Evolutionary conservation across 2,888 invertebrate genomes (phyloP).

Genomic region (Aricia artaxerxes): DNA sequence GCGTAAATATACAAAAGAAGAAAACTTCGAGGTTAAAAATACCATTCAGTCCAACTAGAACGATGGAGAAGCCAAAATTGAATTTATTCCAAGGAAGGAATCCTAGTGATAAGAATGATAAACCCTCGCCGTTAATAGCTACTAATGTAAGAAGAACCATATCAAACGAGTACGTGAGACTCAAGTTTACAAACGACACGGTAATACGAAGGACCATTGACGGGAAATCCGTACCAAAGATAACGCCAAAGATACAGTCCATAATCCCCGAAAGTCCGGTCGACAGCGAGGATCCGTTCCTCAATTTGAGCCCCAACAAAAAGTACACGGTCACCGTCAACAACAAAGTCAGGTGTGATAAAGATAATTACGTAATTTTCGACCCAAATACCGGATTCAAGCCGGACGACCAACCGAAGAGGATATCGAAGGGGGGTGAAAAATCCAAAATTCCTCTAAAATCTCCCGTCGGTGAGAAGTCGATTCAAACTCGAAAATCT

Average conservation of each 20-base stretch:
- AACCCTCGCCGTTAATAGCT: conserved; percentile 64
- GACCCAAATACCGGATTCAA: conserved; percentile 75
- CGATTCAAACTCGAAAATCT: conserved; percentile 57
- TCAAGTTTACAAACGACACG: conserved; percentile 72
- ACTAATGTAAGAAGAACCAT: conserved; percentile 73
- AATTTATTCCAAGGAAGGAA: conserved; percentile 70
- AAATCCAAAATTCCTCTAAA: conserved; percentile 63
- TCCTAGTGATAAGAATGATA: conserved; percentile 49
- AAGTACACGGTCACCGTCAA: conserved; percentile 77
- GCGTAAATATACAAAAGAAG: conserved; percentile 56
- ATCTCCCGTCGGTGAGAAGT: conserved; percentile 62
- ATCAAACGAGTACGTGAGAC: conserved; percentile 74
- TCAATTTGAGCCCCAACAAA: conserved; percentile 76
- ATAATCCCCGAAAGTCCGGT: conserved; percentile 77
- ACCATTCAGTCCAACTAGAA: conserved; percentile 67
- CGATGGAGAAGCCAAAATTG: conserved; percentile 72
- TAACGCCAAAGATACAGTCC: conserved; percentile 75
- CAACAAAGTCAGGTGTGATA: conserved; percentile 76
- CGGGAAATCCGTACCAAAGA: conserved; percentile 72
- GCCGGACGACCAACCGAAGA: conserved; percentile 52
- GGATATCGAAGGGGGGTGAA: conserved; percentile 58
- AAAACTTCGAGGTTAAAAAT: conserved; percentile 67
- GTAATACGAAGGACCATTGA: conserved; percentile 69
- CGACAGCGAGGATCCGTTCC: conserved; percentile 72
- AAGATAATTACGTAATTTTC: conserved; percentile 77